Base-by-base conservation (phyloP, 2,888 invertebrate species). In the Drosophila differens region DNA sequence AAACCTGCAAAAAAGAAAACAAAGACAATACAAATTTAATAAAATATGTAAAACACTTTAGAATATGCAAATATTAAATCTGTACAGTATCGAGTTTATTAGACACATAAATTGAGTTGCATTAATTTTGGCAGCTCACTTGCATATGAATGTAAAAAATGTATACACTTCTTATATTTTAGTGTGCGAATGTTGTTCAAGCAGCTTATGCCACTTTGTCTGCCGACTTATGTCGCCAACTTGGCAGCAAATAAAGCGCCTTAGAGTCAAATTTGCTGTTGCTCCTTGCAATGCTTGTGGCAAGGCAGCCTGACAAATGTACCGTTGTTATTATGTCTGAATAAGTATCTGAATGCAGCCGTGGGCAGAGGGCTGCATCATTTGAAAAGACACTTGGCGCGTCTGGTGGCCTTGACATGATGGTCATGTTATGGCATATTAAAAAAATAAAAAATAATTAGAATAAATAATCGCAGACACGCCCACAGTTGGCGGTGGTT, bases 141-240 rank as follows among this genome's bases (percentile, higher is more conserved):
- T 22, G 22, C 47, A 47, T 9, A 47, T 16, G 22, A 25, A 1
- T 47, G 25, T 47, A 25, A 16, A 47, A 47, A 25, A 47, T 47
- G 47, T 16, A 25, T 25, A 4, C 47, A 25, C 22, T 47, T 9
- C 16, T 47, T 16, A 47, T 47, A 47, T 67, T 14, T 30, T 25
- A 25, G 22, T 16, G 12, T 64, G 52, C 52, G 32, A 55, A 47
- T 53, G 37, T 16, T 52, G 28, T 44, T 55, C 32, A 79, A 81
- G 71, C 84, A 14, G 89, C 87, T 86, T 86, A 86, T 74, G 74
- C 59, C 87, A 81, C 83, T 85, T 86, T 83, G 76, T 70, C 73
- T 73, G 67, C 39, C 71, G 69, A 61, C 75, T 81, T 76, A 65
- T 72, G 72, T 60, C 35, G 63, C 79, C 71, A 70, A 32, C 39